Evolutionary conservation across 2,797 vertebrate species (phyloP), one percentile per base, ranked within the genome.

Genomic region (Synaphobranchus kaupii): DNA sequence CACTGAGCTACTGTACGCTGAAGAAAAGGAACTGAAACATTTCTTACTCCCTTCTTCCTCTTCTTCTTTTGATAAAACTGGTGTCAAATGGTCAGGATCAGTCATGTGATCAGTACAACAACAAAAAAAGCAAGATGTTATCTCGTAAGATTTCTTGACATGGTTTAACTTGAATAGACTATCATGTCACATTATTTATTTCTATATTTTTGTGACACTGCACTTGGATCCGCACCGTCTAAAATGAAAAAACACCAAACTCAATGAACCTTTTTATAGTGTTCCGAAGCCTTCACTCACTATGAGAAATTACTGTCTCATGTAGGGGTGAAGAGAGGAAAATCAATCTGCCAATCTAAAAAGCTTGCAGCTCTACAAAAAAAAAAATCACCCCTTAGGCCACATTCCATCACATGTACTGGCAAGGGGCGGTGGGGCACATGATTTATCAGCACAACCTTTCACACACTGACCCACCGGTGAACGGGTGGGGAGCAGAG

Each of bases 381-480:
- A 22, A 22, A 78, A 47, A 81, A 81, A 10, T 12, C 28, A 48
- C 6, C 78, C 44, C 9, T 81, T n/a, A 48, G 78, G 78, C 78
- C 22, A n/a, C 78, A 81, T 81, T 81, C 78, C 78, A 25, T 1
- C 47, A 50, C 78, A 81, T 47, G 78, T 81, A 47, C 78, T 81
- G 78, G 47, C 22, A n/a, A 25, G 78, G 47, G 78, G 28, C 6
- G 25, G 73, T 10, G 78, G 78, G 28, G 68, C 84, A 22, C 84
- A 73, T 31, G 84, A 73, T 85, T 52, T 73, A 9, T 48, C 25
- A 52, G 63, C 84, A n/a, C 28, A 50, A 85, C 84, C 84, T 85
- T 85, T 85, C 31, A 47, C 84, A 85, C 84, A 85, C 10, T 85
- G 25, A 85, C 84, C 83, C 83, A 34, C 28, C 28, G 8, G 58